Conservation (phyloP, 2,888 invertebrate genomes). For the Orchestes rusci region DNA sequence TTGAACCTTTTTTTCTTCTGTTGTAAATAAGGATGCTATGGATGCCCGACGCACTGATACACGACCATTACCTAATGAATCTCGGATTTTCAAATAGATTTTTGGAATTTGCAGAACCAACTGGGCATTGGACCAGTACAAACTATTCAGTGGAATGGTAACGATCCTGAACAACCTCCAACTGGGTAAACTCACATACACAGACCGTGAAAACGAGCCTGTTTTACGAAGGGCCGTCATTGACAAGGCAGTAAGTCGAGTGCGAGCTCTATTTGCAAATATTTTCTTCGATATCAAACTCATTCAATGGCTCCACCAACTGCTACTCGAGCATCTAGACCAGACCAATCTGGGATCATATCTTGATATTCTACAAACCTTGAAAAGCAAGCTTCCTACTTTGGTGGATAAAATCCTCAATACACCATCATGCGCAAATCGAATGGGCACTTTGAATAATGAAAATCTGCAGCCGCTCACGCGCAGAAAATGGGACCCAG, state of each 20-base stretch:
- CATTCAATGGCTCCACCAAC: conserved; percentile 69
- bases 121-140: conserved; percentile 60
- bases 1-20: background rate
- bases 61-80: too few species aligned
- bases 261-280: conserved; percentile 61
- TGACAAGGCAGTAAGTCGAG: conserved; percentile 60
- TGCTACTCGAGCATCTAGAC: conserved; percentile 61
- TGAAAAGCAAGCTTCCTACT: conserved; percentile 61
- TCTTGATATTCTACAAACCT: conserved; percentile 67
- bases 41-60: too few species aligned
- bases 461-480: conserved; percentile 59
- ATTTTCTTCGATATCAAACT: conserved; percentile 67
- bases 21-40: background rate
- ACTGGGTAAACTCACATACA: conserved; percentile 55
- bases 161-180: conserved; percentile 61
- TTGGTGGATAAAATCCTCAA: conserved; percentile 68
- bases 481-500: conserved; percentile 70
- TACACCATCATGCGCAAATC: conserved; percentile 46
- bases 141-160: conserved; percentile 58
- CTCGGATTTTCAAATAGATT: too few species aligned
- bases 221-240: conserved; percentile 60
- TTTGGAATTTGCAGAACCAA: conserved; percentile 48
- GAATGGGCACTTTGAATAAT: conserved; percentile 48
- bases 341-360: conserved; percentile 63
- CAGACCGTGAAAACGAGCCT: conserved; percentile 56